Conservation (phyloP, 2,113 vertebrate species). For the Tachysurus vachellii region DNA sequence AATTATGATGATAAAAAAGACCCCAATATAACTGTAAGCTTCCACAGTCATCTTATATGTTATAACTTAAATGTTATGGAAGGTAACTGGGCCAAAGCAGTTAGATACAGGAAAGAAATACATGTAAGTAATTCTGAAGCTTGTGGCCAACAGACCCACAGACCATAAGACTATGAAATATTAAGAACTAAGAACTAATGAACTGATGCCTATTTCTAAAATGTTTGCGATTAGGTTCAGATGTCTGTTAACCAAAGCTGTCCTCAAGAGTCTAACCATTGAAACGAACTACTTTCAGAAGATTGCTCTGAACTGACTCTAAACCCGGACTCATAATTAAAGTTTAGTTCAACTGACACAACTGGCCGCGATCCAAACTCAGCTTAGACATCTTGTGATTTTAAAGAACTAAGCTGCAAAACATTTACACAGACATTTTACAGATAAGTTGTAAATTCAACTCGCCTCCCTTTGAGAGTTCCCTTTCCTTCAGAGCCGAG, state of each 20-base stretch:
- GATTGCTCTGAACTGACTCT: background rate
- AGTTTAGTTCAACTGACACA: background rate
- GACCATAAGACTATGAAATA: background rate
- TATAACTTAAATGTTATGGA: background rate
- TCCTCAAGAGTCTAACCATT: background rate
- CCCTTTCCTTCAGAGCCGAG: slow-evolving; percentile 91
- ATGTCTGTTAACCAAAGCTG: background rate
- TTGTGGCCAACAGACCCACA: background rate
- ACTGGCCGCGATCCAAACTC: background rate
- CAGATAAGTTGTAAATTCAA: background rate
- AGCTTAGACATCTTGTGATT: background rate
- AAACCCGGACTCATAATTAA: background rate
- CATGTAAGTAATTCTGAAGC: background rate
- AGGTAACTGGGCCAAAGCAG: background rate
- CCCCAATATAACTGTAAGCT: background rate
- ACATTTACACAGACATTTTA: background rate
- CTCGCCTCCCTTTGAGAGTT: slow-evolving; percentile 83
- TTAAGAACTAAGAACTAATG: background rate
- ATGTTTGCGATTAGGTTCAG: background rate
- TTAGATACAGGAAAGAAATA: background rate
- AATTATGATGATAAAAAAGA: background rate
- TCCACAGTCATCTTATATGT: background rate
- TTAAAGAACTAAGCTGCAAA: background rate
- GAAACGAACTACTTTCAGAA: background rate
- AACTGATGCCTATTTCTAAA: background rate